These are phyloP conservation scores for Chloroclystis v-ata DNA, from an alignment of 2,888 invertebrate species.

Conservation along the genomic window DNA sequence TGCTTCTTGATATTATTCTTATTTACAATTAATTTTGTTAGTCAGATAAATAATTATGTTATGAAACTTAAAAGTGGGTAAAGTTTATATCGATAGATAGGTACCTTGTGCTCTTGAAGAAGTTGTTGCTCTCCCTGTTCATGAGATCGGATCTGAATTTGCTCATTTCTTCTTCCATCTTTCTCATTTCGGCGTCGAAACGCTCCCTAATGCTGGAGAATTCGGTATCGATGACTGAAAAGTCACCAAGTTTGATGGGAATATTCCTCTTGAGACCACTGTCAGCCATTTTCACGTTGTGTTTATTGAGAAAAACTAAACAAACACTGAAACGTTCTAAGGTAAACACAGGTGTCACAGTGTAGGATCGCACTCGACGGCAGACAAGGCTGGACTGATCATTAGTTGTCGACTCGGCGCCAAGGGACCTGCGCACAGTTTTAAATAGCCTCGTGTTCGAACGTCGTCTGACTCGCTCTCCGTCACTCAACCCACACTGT, in stretches of 20 bases:
- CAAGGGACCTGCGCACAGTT: conserved; percentile 77
- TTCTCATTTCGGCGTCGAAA: conserved; percentile 97
- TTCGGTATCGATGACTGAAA: conserved; percentile 97
- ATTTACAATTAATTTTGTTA: too few species aligned
- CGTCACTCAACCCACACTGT: conserved; percentile 73
- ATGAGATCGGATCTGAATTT: conserved; percentile 94
- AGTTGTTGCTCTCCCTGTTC: conserved; percentile 94
- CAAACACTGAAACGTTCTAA: conserved; percentile 71
- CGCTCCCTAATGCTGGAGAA: conserved; percentile 97
- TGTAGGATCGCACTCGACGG: conserved; percentile 62
- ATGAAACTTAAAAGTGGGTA: conserved; percentile 10
- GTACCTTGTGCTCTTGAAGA: conserved; percentile 94
- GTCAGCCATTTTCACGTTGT: conserved; percentile 84
- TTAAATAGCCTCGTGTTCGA: conserved; percentile 76
- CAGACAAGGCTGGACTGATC: conserved; percentile 75
- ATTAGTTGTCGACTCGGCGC: conserved; percentile 75
- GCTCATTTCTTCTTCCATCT: conserved; percentile 99
- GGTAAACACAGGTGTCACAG: conserved; percentile 71
- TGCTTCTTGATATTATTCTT: too few species aligned
- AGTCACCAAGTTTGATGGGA: conserved; percentile 95
- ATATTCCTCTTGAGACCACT: conserved; percentile 91
- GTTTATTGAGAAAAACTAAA: conserved; percentile 63
- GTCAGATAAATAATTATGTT: too few species aligned
- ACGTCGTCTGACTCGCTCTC: conserved; percentile 56
- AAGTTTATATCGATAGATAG: conserved; percentile 41